A percentile compares a stretch with the other conserved stretches of the same genome.
phyloP scores from a whole-genome alignment of 1,140 invertebrate species.

The Nomia melanderi region DNA sequence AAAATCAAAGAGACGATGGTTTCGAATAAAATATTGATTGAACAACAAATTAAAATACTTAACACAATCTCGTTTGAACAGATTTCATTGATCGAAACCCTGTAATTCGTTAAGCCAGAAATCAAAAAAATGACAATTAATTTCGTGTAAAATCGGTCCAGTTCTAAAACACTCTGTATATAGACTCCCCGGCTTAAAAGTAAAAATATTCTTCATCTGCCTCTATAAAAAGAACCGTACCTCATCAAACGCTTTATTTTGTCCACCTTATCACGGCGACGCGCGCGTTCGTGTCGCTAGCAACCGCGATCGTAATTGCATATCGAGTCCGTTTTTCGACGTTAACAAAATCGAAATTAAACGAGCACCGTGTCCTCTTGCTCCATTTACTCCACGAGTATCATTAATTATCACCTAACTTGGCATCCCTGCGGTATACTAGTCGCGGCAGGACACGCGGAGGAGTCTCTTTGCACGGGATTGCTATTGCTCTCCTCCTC shows the following conservation, averaged over 20 bases:
- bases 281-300: constrained; percentile 21
- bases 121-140: background rate
- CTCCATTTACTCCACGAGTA: constrained; percentile 79
- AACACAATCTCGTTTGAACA: too few relatives aligned
- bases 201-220: background rate
- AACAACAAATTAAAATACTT: background rate
- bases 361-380: constrained; percentile 58
- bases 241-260: constrained; percentile 61
- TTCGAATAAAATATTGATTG: background rate
- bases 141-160: background rate
- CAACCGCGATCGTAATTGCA: constrained; percentile 24
- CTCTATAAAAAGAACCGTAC: constrained; percentile 65
- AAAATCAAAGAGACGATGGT: background rate
- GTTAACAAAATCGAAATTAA: constrained; percentile 43
- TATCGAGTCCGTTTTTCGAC: constrained; percentile 31
- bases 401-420: constrained; percentile 91
- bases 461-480: constrained; percentile 57
- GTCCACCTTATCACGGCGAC: constrained; percentile 42
- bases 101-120: too few relatives aligned
- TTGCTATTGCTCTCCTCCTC: constrained; percentile 41
- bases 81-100: too few relatives aligned
- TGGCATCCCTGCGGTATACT: constrained; percentile 89
- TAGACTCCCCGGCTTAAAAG: background rate
- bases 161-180: background rate
- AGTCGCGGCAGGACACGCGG: constrained; percentile 81